These are phyloP conservation scores for Fabriciana adippe DNA, from an alignment of 2,888 invertebrate species.

Conservation along the genomic window DNA sequence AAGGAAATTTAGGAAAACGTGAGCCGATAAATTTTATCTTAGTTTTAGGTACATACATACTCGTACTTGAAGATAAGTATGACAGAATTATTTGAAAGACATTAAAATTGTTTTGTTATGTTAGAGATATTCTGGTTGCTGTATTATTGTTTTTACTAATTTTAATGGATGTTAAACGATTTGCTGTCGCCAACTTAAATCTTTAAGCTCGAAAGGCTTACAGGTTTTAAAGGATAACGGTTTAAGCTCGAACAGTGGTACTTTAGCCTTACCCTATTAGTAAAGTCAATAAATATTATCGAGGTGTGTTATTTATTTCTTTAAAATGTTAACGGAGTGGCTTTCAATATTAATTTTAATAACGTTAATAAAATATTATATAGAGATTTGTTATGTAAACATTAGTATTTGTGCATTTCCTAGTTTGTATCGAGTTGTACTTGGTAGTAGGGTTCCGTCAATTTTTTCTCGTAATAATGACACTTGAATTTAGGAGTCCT, in stretches of 20 bases:
- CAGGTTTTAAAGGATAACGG: constrained; percentile 79
- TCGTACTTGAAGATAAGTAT: neutral
- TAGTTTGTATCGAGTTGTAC: neutral
- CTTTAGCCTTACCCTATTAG: constrained; percentile 75
- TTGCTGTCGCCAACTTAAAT: constrained; percentile 81
- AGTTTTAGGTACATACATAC: neutral
- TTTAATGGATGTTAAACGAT: constrained; percentile 53
- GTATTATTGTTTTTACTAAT: constrained; percentile 8
- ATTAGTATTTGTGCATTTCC: neutral
- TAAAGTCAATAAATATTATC: constrained; percentile 21
- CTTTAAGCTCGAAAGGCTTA: constrained; percentile 81
- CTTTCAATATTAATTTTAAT: neutral
- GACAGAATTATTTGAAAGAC: constrained; percentile 13
- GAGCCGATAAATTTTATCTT: constrained; percentile 6
- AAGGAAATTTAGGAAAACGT: neutral
- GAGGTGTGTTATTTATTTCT: neutral
- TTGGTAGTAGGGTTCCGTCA: neutral
- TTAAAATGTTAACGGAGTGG: neutral
- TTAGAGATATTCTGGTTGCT: neutral
- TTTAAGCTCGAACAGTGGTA: constrained; percentile 69
- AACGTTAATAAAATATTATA: neutral
- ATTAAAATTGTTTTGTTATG: constrained; percentile 1
- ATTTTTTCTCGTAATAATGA: no score
- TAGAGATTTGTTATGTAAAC: no score
- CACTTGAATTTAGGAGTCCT: no score